These are phyloP conservation scores for Chydorus sphaericus DNA, from an alignment of 2,888 invertebrate genomes.

Conservation along the genomic window DNA sequence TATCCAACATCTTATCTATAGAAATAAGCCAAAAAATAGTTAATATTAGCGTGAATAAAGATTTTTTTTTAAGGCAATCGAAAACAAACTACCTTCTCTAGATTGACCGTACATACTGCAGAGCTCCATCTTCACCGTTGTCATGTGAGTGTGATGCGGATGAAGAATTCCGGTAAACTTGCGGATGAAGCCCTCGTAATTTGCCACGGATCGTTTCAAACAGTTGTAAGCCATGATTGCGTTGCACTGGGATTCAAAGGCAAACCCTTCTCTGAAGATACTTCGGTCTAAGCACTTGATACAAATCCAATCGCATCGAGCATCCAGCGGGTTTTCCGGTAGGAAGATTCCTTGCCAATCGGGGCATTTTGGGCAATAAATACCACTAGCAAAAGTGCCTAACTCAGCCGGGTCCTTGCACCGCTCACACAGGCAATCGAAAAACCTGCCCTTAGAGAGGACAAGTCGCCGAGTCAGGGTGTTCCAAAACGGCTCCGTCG, in stretches of 20 bases:
- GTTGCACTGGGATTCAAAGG: conserved; percentile 18
- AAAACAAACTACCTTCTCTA: conserved; percentile 35
- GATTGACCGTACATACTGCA: conserved; percentile 54
- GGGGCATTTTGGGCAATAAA: conserved; percentile 43
- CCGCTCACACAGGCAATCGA: conserved; percentile 52
- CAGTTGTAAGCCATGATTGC: conserved; percentile 17
- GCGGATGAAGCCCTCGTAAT: conserved; percentile 14
- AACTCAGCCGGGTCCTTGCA: conserved; percentile 58
- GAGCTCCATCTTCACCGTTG: conserved; percentile 54
- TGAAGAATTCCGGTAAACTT: conserved; percentile 42
- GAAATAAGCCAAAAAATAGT: too few species aligned
- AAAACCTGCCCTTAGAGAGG: conserved; percentile 56
- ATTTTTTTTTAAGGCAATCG: too few species aligned
- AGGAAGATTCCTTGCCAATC: conserved; percentile 39
- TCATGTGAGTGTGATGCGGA: conserved; percentile 53
- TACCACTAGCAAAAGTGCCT: conserved; percentile 53
- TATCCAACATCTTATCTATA: too few species aligned
- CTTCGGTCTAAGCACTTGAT: conserved; percentile 24
- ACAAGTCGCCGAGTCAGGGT: conserved; percentile 57
- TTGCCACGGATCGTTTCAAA: background rate
- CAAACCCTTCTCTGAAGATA: conserved; percentile 19
- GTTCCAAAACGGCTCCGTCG: conserved; percentile 71
- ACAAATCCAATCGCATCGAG: conserved; percentile 21
- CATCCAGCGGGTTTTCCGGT: conserved; percentile 38
- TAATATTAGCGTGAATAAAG: too few species aligned